Evolutionary conservation across 2,797 vertebrate genomes (phyloP).

Genomic region (Pelobates cultripes): DNA sequence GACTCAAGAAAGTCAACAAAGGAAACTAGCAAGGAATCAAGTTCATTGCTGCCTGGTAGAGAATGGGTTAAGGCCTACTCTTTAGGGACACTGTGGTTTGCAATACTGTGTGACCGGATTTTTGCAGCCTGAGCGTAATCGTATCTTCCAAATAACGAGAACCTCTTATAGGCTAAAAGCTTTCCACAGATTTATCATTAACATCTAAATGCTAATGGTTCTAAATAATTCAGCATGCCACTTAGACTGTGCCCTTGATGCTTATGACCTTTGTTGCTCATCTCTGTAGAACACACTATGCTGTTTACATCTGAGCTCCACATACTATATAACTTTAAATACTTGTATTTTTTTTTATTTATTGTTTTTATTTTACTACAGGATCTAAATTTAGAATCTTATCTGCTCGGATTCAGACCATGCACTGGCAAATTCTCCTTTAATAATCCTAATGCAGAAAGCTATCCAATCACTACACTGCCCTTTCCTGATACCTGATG

Average conservation of each 20-base stretch:
- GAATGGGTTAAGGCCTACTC: conserved; percentile 25
- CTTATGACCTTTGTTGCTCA: conserved; percentile 56
- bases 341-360: background rate
- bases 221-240: conserved; percentile 77
- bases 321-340: conserved; percentile 7
- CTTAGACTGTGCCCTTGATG: conserved; percentile 69
- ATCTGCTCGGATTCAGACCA: conserved; percentile 59
- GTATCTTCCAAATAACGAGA: conserved; percentile 56
- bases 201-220: conserved; percentile 68
- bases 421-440: conserved; percentile 64
- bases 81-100: conserved; percentile 15
- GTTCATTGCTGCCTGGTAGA: background rate
- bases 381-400: conserved; percentile 62
- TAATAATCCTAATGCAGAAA: conserved; percentile 68
- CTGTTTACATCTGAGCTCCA: conserved; percentile 55
- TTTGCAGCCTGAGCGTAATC: conserved; percentile 33
- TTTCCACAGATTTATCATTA: conserved; percentile 72
- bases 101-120: conserved; percentile 25
- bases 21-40: background rate
- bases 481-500: conserved; percentile 67
- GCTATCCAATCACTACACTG: conserved; percentile 62
- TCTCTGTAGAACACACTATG: conserved; percentile 44
- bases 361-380: conserved; percentile 4
- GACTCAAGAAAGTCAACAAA: background rate
- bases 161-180: conserved; percentile 63